Evolutionary conservation across 2,888 invertebrate species (phyloP), one percentile per base, ranked within the genome.

Genomic region (Caenorhabditis imperialis): DNA sequence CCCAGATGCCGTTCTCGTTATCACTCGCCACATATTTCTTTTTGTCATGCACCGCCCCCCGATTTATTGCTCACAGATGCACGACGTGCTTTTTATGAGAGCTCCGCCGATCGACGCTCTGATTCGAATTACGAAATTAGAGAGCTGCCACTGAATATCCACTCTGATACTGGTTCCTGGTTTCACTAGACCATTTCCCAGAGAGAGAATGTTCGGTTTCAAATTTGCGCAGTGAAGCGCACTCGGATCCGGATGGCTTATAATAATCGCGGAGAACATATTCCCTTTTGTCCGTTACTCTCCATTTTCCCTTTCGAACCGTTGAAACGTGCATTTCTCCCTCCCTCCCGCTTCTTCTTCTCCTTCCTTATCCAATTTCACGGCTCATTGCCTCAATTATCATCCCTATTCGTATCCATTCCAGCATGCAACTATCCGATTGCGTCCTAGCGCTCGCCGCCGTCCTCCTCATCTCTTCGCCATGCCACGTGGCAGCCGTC

Each of bases 321-420:
- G 30, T 30, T 30, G 6, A 6, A 30, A 7, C 10, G 30, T n/a
- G n/a, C n/a, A n/a, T n/a, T n/a, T n/a, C n/a, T n/a, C n/a, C n/a
- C n/a, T n/a, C n/a, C n/a, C n/a, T n/a, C n/a, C 42, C 40, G 18
- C 44, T 45, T 47, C 22, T 22, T 40, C 33, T 65, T 65, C 55
- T 65, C 65, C 57, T 16, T 22, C 33, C 33, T 65, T 65, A 65
- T 65, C 65, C 57, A 48, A 65, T 65, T 65, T 65, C 57, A 55
- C 55, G 50, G 50, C 65, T 65, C 65, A 65, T 69, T 69, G 58
- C 35, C 47, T 53, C 69, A 51, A 69, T 69, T 69, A 69, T 69
- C 57, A 69, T 58, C 7, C 53, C 14, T 2, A 18, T 48, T 22
- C 30, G 16, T 65, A 47, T 65, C 47, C 47, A 54, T 42, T 42